Conservation (phyloP, 1,140 invertebrate species). For the Macrobrachium rosenbergii region DNA sequence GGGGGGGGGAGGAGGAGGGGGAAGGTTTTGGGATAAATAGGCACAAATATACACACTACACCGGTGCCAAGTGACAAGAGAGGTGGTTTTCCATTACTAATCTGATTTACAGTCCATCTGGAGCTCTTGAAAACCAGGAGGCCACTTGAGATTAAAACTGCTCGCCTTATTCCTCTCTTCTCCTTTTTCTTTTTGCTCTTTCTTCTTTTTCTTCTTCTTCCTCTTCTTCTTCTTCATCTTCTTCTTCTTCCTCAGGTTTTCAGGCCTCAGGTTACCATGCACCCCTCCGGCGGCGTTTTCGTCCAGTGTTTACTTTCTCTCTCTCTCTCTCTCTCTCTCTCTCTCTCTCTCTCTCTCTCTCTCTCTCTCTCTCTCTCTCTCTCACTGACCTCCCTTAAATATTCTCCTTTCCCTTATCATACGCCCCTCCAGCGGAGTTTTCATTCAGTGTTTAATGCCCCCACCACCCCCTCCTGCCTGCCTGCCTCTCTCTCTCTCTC, state of each 20-base stretch:
- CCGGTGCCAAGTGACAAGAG: neutral
- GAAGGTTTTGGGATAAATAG: too few species aligned
- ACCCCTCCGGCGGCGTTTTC: neutral
- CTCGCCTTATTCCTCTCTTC: neutral
- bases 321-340: conserved; percentile 30
- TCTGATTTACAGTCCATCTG: neutral
- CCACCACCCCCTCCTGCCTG: too few species aligned
- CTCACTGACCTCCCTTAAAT: neutral
- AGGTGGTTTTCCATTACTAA: neutral
- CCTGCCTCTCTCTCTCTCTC: conserved; percentile 23
- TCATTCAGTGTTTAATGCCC: too few species aligned
- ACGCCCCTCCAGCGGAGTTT: too few species aligned
- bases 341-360: conserved; percentile 27
- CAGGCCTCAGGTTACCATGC: neutral
- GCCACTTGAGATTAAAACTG: too few species aligned
- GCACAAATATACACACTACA: too few species aligned
- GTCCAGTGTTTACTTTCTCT: neutral
- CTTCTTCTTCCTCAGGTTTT: neutral
- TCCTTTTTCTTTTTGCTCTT: too few species aligned
- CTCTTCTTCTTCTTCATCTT: neutral
- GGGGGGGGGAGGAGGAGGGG: too few species aligned
- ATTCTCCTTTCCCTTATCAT: neutral
- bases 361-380: conserved; percentile 27
- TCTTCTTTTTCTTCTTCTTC: too few species aligned
- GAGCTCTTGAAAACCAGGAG: too few species aligned